phyloP scores from a whole-genome alignment of 2,113 vertebrate species.

The Muntiacus muntjak region DNA sequence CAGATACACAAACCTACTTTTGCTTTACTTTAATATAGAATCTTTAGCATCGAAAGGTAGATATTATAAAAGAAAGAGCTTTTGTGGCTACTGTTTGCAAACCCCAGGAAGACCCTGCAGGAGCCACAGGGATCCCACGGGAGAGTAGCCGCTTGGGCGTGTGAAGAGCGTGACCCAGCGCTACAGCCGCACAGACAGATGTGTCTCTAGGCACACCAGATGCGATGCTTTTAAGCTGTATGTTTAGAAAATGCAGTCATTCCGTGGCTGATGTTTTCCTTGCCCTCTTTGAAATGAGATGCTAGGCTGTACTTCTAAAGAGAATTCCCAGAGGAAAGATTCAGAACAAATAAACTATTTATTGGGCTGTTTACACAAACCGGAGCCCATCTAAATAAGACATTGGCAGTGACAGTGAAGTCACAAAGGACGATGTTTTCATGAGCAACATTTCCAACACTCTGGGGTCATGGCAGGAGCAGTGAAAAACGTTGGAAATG shows the following conservation, averaged over 20 bases:
- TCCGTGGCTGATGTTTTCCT: conserved; percentile 31
- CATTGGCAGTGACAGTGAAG: neutral
- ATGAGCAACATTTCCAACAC: neutral
- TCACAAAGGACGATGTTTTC: neutral
- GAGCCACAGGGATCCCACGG: fast-evolving
- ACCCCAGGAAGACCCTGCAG: too few species aligned
- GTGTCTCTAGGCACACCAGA: neutral
- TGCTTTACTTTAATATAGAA: conserved; percentile 18
- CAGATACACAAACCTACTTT: neutral
- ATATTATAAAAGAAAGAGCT: neutral
- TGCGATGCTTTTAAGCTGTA: conserved; percentile 34
- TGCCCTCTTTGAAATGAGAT: conserved; percentile 58
- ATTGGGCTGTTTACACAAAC: conserved; percentile 40
- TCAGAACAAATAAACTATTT: conserved; percentile 67
- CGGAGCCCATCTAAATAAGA: conserved; percentile 35
- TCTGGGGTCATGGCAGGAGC: neutral
- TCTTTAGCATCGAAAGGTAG: neutral
- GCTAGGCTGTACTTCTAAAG: conserved; percentile 55
- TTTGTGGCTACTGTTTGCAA: neutral
- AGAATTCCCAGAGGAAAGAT: conserved; percentile 55
- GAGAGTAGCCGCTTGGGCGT: neutral
- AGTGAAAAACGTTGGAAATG: neutral
- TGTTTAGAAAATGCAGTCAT: conserved; percentile 54
- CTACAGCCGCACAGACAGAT: conserved; percentile 29
- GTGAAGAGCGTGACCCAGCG: neutral